These are phyloP conservation scores for Gallinago media DNA, from an alignment of 2,113 vertebrate species.

Conservation along the genomic window DNA sequence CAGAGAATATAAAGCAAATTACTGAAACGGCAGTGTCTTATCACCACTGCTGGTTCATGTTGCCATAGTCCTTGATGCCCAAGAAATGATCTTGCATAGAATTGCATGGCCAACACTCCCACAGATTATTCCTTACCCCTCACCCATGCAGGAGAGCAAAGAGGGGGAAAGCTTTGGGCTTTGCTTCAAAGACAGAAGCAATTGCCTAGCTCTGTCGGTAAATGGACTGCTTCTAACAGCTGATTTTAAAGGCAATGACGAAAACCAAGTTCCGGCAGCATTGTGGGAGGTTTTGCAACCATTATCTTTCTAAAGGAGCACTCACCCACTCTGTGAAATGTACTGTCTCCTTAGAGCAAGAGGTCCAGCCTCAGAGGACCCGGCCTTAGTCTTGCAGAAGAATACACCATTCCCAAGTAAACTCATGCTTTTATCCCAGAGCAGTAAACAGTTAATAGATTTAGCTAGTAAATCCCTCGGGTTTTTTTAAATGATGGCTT, in stretches of 20 bases:
- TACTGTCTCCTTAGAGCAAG: not conserved
- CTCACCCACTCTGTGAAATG: not conserved
- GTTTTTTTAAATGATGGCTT: not conserved
- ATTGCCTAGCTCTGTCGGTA: not conserved
- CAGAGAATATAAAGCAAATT: not conserved
- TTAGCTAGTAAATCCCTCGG: not conserved
- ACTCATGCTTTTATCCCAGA: not conserved
- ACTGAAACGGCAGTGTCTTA: not conserved
- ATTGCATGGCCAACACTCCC: not conserved
- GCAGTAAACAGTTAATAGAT: not conserved
- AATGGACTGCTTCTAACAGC: not conserved
- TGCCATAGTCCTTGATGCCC: not conserved
- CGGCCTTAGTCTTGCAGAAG: not conserved
- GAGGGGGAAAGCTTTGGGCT: not conserved
- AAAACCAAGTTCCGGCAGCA: not conserved
- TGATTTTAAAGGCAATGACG: not conserved
- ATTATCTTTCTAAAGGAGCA: not conserved
- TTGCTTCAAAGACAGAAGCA: not conserved
- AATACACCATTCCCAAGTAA: not conserved
- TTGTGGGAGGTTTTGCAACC: not conserved
- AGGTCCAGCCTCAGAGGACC: not conserved
- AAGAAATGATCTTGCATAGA: not conserved
- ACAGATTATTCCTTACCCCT: not conserved
- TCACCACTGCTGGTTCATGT: not conserved
- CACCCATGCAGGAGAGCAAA: not conserved